phyloP scores from a whole-genome alignment of 2,797 vertebrate genomes.

The Notolabrus celidotus region DNA sequence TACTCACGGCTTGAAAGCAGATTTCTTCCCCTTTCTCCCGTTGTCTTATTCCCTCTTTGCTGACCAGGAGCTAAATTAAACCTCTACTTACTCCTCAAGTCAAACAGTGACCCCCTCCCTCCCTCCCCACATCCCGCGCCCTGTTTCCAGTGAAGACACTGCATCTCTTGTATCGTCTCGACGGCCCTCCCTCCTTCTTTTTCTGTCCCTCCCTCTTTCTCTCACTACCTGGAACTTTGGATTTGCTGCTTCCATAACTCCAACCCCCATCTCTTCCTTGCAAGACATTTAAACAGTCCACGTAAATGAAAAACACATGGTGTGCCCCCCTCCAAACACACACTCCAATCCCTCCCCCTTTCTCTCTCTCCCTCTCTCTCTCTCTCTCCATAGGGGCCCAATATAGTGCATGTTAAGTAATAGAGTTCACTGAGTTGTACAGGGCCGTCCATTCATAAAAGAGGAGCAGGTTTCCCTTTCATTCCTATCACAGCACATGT shows the following conservation, averaged over 20 bases:
- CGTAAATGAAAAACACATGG: slow-evolving; percentile 89
- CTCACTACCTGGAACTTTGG: slow-evolving; percentile 84
- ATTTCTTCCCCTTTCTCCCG: slow-evolving; percentile 38
- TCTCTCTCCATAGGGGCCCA: slow-evolving; percentile 69
- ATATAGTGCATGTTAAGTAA: slow-evolving; percentile 73
- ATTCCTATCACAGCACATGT: slow-evolving; percentile 50
- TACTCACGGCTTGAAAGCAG: slow-evolving; percentile 74
- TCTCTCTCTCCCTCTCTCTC: slow-evolving; percentile 40
- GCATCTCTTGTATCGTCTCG: slow-evolving; percentile 85
- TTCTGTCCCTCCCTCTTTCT: slow-evolving; percentile 51
- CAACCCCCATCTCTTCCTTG: slow-evolving; percentile 80
- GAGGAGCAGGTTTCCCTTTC: slow-evolving; percentile 66
- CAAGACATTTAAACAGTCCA: slow-evolving; percentile 84
- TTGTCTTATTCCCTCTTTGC: slow-evolving; percentile 58
- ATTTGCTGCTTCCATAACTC: slow-evolving; percentile 77
- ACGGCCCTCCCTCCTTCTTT: slow-evolving; percentile 67
- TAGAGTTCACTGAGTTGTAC: slow-evolving; percentile 75
- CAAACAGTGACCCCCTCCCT: slow-evolving; percentile 79
- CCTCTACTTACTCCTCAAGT: slow-evolving; percentile 82
- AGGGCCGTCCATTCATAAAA: slow-evolving; percentile 85
- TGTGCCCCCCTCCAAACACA: slow-evolving; percentile 39
- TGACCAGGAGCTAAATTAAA: slow-evolving; percentile 85
- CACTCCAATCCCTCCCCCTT: slow-evolving; percentile 47
- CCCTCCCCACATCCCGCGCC: slow-evolving; percentile 72
- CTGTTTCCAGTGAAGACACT: slow-evolving; percentile 87